Evolutionary conservation across 1,140 invertebrate genomes (phyloP), one percentile per base, ranked within the genome.

Genomic region (Drosophila busckii): DNA sequence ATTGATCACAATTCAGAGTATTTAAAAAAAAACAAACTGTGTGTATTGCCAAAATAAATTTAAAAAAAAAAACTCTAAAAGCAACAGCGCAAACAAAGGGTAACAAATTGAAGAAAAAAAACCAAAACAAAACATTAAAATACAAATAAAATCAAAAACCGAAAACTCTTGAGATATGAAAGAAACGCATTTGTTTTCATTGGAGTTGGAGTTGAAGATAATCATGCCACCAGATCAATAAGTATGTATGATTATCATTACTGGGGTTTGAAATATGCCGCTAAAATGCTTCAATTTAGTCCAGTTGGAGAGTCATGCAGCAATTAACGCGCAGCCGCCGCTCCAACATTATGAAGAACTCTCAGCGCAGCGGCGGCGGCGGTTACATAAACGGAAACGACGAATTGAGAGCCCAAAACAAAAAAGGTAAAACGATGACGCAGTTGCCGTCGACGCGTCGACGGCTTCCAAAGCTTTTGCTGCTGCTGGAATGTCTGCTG

Each of bases 331-430:
- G n/a, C n/a, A n/a, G n/a, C n/a, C n/a, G n/a, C n/a, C n/a, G n/a
- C n/a, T n/a, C n/a, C n/a, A n/a, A n/a, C n/a, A n/a, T n/a, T n/a
- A n/a, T n/a, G n/a, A n/a, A n/a, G n/a, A n/a, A n/a, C n/a, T n/a
- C n/a, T n/a, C n/a, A n/a, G n/a, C n/a, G n/a, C n/a, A n/a, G n/a
- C n/a, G n/a, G n/a, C n/a, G n/a, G n/a, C n/a, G n/a, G n/a, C n/a
- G n/a, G n/a, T n/a, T n/a, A n/a, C n/a, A n/a, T 42, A 29, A 55
- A 31, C 23, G 28, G 8, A 28, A 44, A 44, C 31, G 50, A 52
- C 75, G 70, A 82, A 83, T 62, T 52, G 53, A 58, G 65, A 66
- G 69, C 76, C 65, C 75, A 82, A 82, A 82, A 82, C 76, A 82
- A 70, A 82, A 70, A 32, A 40, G 25, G 28, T 45, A 34, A 45